Evolutionary conservation across 2,888 invertebrate species (phyloP).

Genomic region (Caenorhabditis imperialis): DNA sequence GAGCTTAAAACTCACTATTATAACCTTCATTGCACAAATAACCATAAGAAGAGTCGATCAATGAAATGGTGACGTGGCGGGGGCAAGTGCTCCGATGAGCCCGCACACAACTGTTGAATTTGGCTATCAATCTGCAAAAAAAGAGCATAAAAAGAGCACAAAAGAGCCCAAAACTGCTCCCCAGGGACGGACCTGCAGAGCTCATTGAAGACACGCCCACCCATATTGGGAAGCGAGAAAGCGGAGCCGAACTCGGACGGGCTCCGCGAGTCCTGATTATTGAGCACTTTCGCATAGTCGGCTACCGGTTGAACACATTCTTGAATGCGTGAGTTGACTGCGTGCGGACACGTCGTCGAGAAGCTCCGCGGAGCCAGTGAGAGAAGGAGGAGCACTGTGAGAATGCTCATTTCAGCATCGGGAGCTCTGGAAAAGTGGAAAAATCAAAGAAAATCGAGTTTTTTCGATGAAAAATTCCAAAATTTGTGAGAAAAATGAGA

Average conservation of each 20-base stretch:
- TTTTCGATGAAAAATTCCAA: background rate
- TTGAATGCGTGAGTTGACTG: conserved; percentile 71
- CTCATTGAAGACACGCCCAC: conserved; percentile 76
- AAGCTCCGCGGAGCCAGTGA: background rate
- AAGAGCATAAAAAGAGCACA: no score
- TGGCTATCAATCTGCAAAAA: conserved; percentile 74
- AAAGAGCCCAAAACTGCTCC: no score
- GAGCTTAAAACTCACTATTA: conserved; percentile 65
- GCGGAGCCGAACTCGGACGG: conserved; percentile 67
- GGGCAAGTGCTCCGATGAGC: conserved; percentile 68
- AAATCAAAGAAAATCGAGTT: background rate
- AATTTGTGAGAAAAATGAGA: background rate
- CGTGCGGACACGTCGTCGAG: conserved; percentile 63
- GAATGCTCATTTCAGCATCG: conserved; percentile 33
- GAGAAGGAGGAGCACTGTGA: background rate
- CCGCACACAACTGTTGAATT: conserved; percentile 76
- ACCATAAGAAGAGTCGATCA: conserved; percentile 77
- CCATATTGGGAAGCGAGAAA: conserved; percentile 75
- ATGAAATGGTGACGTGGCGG: conserved; percentile 75
- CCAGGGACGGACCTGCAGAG: conserved; percentile 72
- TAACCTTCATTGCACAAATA: conserved; percentile 78
- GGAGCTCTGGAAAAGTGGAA: no score
- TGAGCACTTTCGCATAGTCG: conserved; percentile 77
- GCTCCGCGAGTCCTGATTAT: conserved; percentile 63
- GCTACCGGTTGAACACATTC: conserved; percentile 78